A percentile compares a stretch with the other conserved stretches of the same genome.
phyloP scores from a whole-genome alignment of 1,140 invertebrate genomes.

The Polypedilum vanderplanki region DNA sequence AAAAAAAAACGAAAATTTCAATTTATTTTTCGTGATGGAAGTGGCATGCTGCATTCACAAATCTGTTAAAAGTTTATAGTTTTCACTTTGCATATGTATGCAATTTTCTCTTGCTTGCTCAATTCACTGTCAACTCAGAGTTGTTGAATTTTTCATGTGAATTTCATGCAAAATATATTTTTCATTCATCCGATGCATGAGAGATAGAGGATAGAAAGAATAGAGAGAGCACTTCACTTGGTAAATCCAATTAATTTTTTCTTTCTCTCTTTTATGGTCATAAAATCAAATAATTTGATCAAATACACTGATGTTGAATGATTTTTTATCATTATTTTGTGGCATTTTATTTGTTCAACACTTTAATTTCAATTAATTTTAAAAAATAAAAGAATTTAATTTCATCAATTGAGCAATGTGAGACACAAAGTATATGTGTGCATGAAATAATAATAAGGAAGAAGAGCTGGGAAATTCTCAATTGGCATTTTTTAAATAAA shows the following conservation, averaged over 20 bases:
- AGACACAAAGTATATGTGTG: neutral
- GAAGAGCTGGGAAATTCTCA: neutral
- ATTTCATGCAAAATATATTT: neutral
- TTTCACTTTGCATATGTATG: neutral
- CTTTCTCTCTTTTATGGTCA: neutral
- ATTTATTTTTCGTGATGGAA: neutral
- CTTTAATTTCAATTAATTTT: neutral
- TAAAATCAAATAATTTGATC: conserved; percentile 14
- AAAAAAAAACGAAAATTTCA: neutral
- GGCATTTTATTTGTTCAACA: neutral
- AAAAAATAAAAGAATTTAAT: neutral
- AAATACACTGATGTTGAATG: neutral
- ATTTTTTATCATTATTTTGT: conserved; percentile 1
- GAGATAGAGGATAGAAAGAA: neutral
- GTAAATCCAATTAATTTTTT: neutral
- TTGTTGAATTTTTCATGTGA: neutral
- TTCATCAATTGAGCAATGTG: neutral
- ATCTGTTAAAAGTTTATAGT: neutral
- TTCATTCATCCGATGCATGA: neutral
- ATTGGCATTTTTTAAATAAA: neutral
- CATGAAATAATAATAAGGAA: too few species aligned
- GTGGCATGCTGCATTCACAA: neutral
- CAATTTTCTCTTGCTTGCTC: neutral
- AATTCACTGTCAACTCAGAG: neutral
- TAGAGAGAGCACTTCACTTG: too few species aligned